A percentile compares a stretch with the other conserved stretches of the same genome.
Evolutionary conservation across 1,140 invertebrate genomes (phyloP).

Genomic region (Spodoptera litura): DNA sequence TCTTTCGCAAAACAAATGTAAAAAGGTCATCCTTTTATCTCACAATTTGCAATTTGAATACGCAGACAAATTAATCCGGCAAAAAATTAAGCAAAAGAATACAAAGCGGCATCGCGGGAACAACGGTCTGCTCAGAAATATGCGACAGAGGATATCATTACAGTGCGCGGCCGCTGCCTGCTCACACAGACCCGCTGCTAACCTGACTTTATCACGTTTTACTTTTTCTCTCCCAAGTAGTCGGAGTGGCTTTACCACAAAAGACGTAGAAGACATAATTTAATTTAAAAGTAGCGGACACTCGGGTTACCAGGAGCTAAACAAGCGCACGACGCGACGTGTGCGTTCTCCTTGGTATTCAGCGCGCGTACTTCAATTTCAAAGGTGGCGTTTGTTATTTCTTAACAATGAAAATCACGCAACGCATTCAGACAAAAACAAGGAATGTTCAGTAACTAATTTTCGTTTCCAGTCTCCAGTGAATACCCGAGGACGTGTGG

Average conservation of each 20-base stretch:
- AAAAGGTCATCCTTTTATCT: constrained; percentile 82
- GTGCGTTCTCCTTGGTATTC: constrained; percentile 70
- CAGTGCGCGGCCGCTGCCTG: constrained; percentile 49
- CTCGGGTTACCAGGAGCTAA: constrained; percentile 14
- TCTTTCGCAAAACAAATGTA: constrained; percentile 59
- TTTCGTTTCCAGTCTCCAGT: constrained; percentile 81
- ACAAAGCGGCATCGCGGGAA: constrained; percentile 73
- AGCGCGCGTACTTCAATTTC: constrained; percentile 78
- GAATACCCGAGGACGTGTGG: constrained; percentile 82
- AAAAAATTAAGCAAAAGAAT: constrained; percentile 82
- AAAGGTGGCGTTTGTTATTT: constrained; percentile 81
- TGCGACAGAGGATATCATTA: constrained; percentile 74
- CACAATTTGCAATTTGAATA: constrained; percentile 85
- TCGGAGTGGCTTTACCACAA: constrained; percentile 2
- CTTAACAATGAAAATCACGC: constrained; percentile 84
- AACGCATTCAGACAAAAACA: constrained; percentile 79
- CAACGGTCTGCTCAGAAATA: constrained; percentile 74
- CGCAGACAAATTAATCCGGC: constrained; percentile 84
- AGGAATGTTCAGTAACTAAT: constrained; percentile 83
- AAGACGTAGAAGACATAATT: constrained; percentile 41
- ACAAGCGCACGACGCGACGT: constrained; percentile 6
- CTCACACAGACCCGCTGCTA: constrained; percentile 59
- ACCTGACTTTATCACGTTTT: constrained; percentile 66
- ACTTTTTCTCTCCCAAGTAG: constrained; percentile 56
- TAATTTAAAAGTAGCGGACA: constrained; percentile 43